These are phyloP conservation scores for Edolisoma coerulescens DNA, from an alignment of 2,113 vertebrate species.

Conservation along the genomic window DNA sequence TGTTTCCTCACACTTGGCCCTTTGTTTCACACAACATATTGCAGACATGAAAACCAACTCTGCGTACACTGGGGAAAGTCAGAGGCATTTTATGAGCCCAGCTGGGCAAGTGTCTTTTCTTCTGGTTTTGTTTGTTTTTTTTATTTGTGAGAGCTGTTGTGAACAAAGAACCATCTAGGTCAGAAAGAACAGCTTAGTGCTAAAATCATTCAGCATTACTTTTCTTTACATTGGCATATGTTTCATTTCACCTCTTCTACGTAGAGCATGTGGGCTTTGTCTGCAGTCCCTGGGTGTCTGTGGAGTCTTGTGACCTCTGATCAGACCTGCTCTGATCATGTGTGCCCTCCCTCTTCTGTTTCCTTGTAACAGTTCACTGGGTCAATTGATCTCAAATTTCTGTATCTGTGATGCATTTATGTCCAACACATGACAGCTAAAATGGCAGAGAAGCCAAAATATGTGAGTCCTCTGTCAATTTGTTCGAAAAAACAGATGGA, in stretches of 20 bases:
- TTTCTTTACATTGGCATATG: neutral
- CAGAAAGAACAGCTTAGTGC: neutral
- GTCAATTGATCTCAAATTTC: neutral
- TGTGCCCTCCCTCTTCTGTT: neutral
- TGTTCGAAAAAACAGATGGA: neutral
- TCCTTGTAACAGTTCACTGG: neutral
- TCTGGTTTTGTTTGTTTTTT: neutral
- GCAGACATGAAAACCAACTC: neutral
- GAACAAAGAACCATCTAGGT: neutral
- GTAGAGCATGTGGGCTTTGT: neutral
- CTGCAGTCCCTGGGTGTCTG: neutral
- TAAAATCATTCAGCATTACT: neutral
- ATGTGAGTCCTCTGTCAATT: neutral
- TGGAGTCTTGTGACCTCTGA: neutral
- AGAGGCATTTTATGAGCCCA: neutral
- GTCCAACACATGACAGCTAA: neutral
- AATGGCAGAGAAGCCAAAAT: neutral
- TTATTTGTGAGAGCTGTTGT: neutral
- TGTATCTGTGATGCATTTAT: neutral
- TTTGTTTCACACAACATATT: neutral
- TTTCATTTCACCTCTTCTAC: neutral
- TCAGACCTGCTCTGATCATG: neutral
- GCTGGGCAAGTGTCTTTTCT: fast-evolving
- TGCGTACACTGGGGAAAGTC: neutral
- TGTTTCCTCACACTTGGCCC: neutral